Base-by-base conservation (phyloP, 2,797 vertebrate genomes). In the Pseudochirops corinnae region DNA sequence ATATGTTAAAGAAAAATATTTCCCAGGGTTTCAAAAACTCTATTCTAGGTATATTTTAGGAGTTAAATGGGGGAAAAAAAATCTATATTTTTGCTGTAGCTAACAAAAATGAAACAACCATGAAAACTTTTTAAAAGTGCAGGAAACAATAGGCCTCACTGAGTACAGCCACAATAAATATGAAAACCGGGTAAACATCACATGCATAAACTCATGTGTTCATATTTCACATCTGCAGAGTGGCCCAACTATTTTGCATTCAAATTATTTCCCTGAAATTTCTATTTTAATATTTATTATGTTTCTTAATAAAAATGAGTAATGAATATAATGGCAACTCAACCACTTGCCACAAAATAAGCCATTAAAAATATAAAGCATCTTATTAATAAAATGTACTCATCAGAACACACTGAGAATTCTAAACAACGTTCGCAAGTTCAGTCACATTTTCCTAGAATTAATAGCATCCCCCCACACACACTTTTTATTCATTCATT, bases 291-390 rank as follows among this genome's bases (percentile, higher is more conserved):
- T 96, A 97, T 98, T 98, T 98, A 97, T 95, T 97, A 87, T 97
- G 97, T 96, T 92, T 96, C 94, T 97, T 98, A 96, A 98, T 98
- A 98, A 98, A 98, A 98, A 96, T 95, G 91, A 98, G 52, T 96
- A 98, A 97, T 74, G 91, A 96, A 93, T 92, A 93, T 94, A 97
- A 96, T 5, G 93, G 93, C 93, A 96, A 74, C 93, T 97, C 95
- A 95, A 96, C 96, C 60, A 95, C 92, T 93, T 50, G 91, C 93
- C 93, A 96, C 21, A 93, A 46, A 97, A 97, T 82, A 95, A 90
- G 60, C 95, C 95, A 98, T 95, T 97, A 98, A 98, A 82, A 98
- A 96, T 90, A 94, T 94, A 97, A 98, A 97, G 97, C 93, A 95
- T 94, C 87, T 95, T 95, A 91, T 97, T 98, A 97, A 98, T 97